Conservation (phyloP, 2,888 invertebrate genomes). For the Dastarcus helophoroides region DNA sequence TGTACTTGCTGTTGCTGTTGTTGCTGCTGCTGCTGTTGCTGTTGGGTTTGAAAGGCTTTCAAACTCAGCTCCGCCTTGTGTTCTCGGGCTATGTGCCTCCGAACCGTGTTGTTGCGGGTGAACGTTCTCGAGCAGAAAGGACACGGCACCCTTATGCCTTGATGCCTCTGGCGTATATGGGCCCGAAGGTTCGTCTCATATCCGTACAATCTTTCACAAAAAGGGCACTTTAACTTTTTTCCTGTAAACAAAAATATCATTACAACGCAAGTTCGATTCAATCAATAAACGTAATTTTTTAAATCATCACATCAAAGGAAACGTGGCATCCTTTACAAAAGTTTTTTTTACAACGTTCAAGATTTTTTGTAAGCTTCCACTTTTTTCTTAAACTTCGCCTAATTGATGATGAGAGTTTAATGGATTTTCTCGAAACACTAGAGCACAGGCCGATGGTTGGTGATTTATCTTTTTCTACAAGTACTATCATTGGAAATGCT, state of each 20-base stretch:
- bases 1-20: conserved; percentile 46
- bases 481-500: too few species aligned
- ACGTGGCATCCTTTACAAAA: too few species aligned
- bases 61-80: conserved; percentile 66
- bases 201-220: conserved; percentile 84
- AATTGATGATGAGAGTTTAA: too few species aligned
- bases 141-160: conserved; percentile 84
- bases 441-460: too few species aligned
- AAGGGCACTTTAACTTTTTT: conserved; percentile 85
- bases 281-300: too few species aligned
- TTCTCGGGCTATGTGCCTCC: conserved; percentile 82
- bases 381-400: too few species aligned
- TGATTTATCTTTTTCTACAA: too few species aligned
- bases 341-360: too few species aligned
- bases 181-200: conserved; percentile 88
- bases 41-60: conserved; percentile 48
- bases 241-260: conserved; percentile 55
- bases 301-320: too few species aligned
- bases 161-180: conserved; percentile 83
- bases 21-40: conserved; percentile 40
- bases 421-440: too few species aligned
- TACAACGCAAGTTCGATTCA: too few species aligned
- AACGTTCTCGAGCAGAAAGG: conserved; percentile 84
- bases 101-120: conserved; percentile 85
- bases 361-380: too few species aligned